A percentile compares a stretch with the other conserved stretches of the same genome.
Evolutionary conservation across 2,113 vertebrate species (phyloP).

Genomic region (Grus americana): DNA sequence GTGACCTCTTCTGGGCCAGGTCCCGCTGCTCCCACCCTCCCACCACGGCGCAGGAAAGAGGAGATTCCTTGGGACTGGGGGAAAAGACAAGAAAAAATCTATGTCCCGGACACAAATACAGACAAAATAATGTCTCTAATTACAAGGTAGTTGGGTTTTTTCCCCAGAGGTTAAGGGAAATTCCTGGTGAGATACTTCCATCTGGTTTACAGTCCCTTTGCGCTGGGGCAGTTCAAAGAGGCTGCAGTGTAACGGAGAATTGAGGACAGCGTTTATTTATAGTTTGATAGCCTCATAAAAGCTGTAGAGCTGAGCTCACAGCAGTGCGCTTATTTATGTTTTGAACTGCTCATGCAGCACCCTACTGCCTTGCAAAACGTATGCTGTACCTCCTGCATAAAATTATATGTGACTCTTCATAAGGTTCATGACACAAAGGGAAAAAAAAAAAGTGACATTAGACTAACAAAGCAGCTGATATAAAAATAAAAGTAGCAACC

Average conservation of each 20-base stretch:
- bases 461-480: not conserved
- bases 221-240: constrained; percentile 10
- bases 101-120: not conserved
- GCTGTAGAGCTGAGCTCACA: constrained; percentile 42
- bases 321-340: constrained; percentile 55
- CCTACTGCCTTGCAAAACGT: not conserved
- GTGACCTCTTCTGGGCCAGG: constrained; percentile 32
- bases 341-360: constrained; percentile 27
- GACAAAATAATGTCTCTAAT: constrained; percentile 37
- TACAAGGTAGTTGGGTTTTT: not conserved
- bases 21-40: constrained; percentile 40
- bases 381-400: not conserved
- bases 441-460: not conserved
- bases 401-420: not conserved
- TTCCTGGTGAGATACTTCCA: constrained; percentile 22
- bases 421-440: not conserved
- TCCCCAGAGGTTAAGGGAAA: not conserved
- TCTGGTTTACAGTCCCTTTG: constrained; percentile 25
- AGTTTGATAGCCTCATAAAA: constrained; percentile 42
- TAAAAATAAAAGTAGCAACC: constrained; percentile 5
- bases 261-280: constrained; percentile 57
- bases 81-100: not conserved
- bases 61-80: not conserved
- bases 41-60: not conserved
- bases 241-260: constrained; percentile 42